A percentile compares a stretch with the other conserved stretches of the same genome.
Evolutionary conservation across 2,797 vertebrate genomes (phyloP).

Genomic region (Spinus olivaceus): DNA sequence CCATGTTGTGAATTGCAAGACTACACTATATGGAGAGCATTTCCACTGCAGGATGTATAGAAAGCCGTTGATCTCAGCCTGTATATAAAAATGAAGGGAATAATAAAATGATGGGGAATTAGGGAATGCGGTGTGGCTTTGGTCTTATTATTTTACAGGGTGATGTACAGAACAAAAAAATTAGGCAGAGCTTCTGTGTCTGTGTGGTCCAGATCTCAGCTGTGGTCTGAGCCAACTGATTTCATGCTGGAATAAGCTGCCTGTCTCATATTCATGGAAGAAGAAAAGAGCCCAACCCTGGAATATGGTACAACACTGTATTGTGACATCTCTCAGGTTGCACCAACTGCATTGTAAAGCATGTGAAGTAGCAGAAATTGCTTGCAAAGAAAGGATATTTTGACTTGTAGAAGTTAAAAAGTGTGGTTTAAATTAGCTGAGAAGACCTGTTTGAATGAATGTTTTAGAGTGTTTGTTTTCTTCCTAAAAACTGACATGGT

Average conservation of each 20-base stretch:
- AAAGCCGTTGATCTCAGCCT: neutral
- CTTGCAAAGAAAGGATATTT: neutral
- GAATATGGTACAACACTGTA: neutral
- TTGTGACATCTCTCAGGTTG: slow-evolving; percentile 5
- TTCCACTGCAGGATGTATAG: neutral
- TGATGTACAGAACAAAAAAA: neutral
- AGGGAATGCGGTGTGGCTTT: neutral
- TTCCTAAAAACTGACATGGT: slow-evolving; percentile 27
- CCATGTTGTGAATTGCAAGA: neutral
- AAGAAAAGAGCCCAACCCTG: neutral
- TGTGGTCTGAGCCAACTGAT: neutral
- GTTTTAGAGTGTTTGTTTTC: slow-evolving; percentile 3
- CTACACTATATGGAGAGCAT: neutral
- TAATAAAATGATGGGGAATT: neutral
- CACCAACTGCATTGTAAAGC: neutral
- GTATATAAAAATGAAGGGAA: neutral
- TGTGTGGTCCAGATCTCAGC: slow-evolving; percentile 31
- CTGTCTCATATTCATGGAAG: neutral
- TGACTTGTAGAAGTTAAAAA: neutral
- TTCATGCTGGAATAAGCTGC: neutral
- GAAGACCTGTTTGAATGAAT: neutral
- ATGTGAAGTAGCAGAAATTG: neutral
- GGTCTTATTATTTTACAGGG: neutral
- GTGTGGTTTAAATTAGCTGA: slow-evolving; percentile 6
- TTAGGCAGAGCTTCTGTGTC: neutral